These are phyloP conservation scores for Porites evermanni DNA, from an alignment of 92 coral and sea anemone genomes.

Conservation along the genomic window DNA sequence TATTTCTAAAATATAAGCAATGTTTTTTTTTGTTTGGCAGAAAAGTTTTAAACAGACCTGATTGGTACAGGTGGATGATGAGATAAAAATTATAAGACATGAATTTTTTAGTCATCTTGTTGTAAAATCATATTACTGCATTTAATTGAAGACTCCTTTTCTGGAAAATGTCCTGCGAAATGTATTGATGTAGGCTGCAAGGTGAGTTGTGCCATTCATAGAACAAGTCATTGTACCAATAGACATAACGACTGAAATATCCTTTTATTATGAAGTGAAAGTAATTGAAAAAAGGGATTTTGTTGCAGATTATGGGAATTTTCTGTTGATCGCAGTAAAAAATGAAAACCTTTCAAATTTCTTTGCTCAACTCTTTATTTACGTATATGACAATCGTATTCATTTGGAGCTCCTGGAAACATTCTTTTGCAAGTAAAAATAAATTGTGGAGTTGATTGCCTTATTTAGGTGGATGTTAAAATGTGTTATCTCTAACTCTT, in stretches of 20 bases:
- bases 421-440: too few relatives aligned
- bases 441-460: too few relatives aligned
- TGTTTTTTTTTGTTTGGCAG: constrained; percentile 19
- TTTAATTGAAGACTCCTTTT: background rate
- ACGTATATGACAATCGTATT: too few relatives aligned
- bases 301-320: background rate
- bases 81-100: background rate
- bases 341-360: background rate
- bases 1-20: background rate
- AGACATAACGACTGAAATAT: background rate
- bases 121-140: background rate
- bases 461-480: too few relatives aligned
- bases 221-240: background rate
- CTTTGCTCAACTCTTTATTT: too few relatives aligned
- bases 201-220: background rate
- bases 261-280: background rate
- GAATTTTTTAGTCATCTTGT: constrained; percentile 13
- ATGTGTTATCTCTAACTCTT: too few relatives aligned
- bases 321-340: background rate
- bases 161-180: background rate
- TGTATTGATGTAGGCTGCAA: background rate
- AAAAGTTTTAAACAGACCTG: background rate
- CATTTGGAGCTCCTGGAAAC: too few relatives aligned
- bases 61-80: constrained; percentile 18
- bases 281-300: background rate